phyloP scores from a whole-genome alignment of 2,113 vertebrate species.

The Zeus faber region DNA sequence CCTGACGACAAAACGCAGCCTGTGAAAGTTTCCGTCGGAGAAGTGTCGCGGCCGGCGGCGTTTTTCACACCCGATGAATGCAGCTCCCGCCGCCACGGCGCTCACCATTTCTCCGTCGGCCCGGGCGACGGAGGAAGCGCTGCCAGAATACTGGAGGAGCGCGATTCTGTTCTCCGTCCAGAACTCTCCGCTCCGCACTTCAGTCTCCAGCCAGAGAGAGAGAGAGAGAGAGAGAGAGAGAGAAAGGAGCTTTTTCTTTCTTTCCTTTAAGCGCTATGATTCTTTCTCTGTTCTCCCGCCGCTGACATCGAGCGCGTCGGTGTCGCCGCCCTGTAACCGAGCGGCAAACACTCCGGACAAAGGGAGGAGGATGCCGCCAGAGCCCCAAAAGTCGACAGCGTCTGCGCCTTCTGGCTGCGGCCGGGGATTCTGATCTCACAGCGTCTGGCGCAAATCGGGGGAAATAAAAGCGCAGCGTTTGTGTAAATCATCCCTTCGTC shows the following conservation, averaged over 20 bases:
- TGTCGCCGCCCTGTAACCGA: neutral
- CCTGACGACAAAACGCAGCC: constrained; percentile 40
- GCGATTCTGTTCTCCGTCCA: constrained; percentile 38
- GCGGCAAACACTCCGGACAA: neutral
- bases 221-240: neutral
- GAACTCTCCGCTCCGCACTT: constrained; percentile 25
- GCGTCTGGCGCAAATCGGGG: too few relatives aligned
- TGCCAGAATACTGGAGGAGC: constrained; percentile 47
- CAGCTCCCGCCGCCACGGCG: constrained; percentile 27
- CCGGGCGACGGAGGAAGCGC: constrained; percentile 37
- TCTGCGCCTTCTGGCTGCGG: too few relatives aligned
- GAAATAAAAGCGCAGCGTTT: too few relatives aligned
- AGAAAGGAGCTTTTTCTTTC: neutral
- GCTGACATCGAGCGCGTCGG: constrained; percentile 2
- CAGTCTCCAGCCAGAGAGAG: constrained; percentile 19
- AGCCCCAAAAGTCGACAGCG: too few relatives aligned
- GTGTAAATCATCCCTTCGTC: too few relatives aligned
- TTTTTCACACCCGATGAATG: constrained; percentile 50
- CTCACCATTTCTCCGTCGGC: constrained; percentile 41
- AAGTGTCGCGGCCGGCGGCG: too few relatives aligned
- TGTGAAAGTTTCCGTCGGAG: constrained; percentile 39
- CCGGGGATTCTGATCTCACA: too few relatives aligned
- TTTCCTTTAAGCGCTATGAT: constrained; percentile 11
- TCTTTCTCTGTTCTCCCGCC: constrained; percentile 7
- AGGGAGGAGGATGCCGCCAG: constrained; percentile 2